Base-by-base conservation (phyloP, 1,140 invertebrate species). In the Melanaphis sacchari region DNA sequence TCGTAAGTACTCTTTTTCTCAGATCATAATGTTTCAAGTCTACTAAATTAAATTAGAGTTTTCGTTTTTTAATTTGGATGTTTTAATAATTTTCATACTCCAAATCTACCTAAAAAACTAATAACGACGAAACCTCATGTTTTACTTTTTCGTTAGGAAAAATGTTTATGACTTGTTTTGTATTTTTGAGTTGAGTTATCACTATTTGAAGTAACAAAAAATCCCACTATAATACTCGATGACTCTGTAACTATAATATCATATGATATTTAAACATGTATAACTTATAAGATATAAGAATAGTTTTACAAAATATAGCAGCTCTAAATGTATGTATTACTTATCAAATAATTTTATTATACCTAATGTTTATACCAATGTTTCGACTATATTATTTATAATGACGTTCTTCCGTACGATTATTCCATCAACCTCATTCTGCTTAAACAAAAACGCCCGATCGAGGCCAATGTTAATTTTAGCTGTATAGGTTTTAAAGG, bases 311-410 rank as follows among this genome's bases (percentile, higher is more conserved):
- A 76, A n/a, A 76, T 15, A n/a, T n/a, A n/a, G 0, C 59, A 76
- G 1, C 0, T 66, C 31, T 76, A 18, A 8, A 59, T 26, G 24
- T 31, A 31, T 76, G n/a, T 76, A n/a, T 76, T 76, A 76, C 59
- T n/a, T 18, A 18, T 76, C 59, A n/a, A n/a, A n/a, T n/a, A n/a
- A n/a, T n/a, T n/a, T n/a, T n/a, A 76, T 66, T 31, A 59, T 31
- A 54, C 8, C 31, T 11, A n/a, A n/a, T 36, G 0, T 76, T n/a
- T 22, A n/a, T 76, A 76, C 59, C 59, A n/a, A 76, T n/a, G 59
- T 76, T n/a, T 76, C 59, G 59, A 76, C 59, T 76, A 76, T 15
- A n/a, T 76, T 76, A 76, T 76, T 76, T 76, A 76, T 76, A 76
- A 76, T 76, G 59, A 76, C 59, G 59, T 76, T 76, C 59, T 76